These are phyloP conservation scores for Temnopleurus reevesii DNA, from an alignment of 53 echinoderm and acorn worm genomes.

Conservation along the genomic window DNA sequence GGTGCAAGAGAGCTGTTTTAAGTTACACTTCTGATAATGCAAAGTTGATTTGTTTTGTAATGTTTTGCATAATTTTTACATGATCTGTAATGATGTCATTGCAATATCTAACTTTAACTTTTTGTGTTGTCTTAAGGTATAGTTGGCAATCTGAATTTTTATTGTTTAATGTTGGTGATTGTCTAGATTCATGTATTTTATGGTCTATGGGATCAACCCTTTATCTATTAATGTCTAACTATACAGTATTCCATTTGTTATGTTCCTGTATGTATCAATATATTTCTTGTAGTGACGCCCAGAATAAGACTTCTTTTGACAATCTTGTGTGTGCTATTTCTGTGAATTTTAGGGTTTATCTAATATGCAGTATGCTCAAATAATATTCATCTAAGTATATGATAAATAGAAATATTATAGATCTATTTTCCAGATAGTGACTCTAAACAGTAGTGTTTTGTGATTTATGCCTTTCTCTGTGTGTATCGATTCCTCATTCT, in stretches of 20 bases:
- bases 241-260: not conserved
- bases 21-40: no score
- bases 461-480: not conserved
- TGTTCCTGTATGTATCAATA: not conserved
- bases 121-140: no score
- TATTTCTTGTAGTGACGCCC: not conserved
- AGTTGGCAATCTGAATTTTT: slow-evolving; percentile 20
- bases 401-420: not conserved
- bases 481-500: not conserved
- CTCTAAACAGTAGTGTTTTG: not conserved
- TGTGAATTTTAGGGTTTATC: no score
- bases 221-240: not conserved
- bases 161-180: not conserved
- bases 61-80: no score
- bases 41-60: no score
- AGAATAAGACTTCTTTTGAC: not conserved
- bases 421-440: not conserved
- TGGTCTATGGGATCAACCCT: not conserved
- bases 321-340: slow-evolving; percentile 28
- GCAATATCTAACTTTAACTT: no score
- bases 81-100: no score
- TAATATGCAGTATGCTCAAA: not conserved
- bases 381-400: not conserved
- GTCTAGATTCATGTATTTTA: not conserved
- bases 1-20: no score